Percentiles rank a stretch among this genome's conserved stretches.
These are phyloP conservation scores for Poecilia wingei DNA, from an alignment of 2,797 vertebrate species.

Conservation along the genomic window DNA sequence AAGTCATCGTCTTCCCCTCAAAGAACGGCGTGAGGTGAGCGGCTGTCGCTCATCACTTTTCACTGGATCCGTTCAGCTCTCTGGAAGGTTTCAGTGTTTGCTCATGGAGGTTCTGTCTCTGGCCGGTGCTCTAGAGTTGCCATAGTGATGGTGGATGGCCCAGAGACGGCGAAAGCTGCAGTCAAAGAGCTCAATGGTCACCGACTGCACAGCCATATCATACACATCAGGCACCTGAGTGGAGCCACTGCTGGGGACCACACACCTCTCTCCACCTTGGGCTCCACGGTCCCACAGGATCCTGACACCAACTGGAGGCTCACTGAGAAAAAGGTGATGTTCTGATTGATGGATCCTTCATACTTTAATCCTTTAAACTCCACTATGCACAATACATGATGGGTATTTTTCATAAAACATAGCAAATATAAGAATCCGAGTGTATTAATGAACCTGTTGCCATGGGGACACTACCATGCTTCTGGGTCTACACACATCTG, in stretches of 20 bases:
- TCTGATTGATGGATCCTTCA: neutral
- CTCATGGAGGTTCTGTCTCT: neutral
- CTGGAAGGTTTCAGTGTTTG: neutral
- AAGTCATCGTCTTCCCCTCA: constrained; percentile 52
- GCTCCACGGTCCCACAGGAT: neutral
- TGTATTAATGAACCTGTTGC: neutral
- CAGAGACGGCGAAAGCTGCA: neutral
- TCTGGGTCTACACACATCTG: too few relatives aligned
- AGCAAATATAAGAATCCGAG: too few relatives aligned
- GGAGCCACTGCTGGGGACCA: neutral
- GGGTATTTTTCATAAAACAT: too few relatives aligned
- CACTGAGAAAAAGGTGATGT: neutral
- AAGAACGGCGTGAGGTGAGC: constrained; percentile 56
- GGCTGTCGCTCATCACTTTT: neutral
- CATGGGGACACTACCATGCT: neutral
- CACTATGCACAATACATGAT: neutral
- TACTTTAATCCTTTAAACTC: neutral
- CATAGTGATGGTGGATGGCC: neutral
- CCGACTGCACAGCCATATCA: constrained; percentile 30
- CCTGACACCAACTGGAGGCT: neutral
- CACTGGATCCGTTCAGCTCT: neutral
- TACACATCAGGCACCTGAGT: constrained; percentile 58
- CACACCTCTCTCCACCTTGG: neutral
- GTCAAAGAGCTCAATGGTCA: neutral
- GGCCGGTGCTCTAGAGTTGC: neutral